phyloP scores from a whole-genome alignment of 2,113 vertebrate species.

The Henicopernis longicauda region DNA sequence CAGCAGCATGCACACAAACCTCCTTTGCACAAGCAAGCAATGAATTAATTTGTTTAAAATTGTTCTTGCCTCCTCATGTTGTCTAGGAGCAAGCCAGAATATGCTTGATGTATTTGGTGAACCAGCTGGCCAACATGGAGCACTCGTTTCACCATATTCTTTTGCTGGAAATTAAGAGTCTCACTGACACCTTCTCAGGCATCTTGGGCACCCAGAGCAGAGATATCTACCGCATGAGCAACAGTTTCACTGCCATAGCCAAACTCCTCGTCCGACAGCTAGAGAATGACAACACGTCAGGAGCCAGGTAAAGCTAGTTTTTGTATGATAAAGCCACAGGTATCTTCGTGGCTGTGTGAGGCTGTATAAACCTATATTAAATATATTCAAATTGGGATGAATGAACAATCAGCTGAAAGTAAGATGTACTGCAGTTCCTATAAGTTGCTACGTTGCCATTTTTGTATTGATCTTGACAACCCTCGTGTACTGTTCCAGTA shows the following conservation, averaged over 20 bases:
- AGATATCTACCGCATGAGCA: slow-evolving; percentile 93
- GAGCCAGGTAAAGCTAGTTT: slow-evolving; percentile 71
- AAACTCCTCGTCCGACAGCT: slow-evolving; percentile 80
- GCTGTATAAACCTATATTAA: background rate
- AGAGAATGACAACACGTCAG: background rate
- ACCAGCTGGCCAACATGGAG: slow-evolving; percentile 86
- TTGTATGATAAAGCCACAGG: background rate
- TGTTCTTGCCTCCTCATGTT: background rate
- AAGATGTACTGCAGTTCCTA: background rate
- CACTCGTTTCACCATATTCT: slow-evolving; percentile 89
- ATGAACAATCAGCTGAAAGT: background rate
- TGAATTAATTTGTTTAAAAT: background rate
- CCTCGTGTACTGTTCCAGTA: background rate
- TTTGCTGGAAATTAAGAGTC: slow-evolving; percentile 86
- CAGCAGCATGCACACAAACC: background rate
- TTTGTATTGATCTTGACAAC: background rate
- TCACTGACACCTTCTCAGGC: slow-evolving; percentile 80
- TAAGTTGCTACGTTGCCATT: background rate
- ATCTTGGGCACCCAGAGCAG: slow-evolving; percentile 83
- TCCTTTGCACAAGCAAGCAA: background rate
- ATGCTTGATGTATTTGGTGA: slow-evolving; percentile 84
- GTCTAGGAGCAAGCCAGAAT: slow-evolving; percentile 79
- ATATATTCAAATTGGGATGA: fast-evolving
- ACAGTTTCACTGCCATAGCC: slow-evolving; percentile 89
- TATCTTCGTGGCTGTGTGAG: background rate